phyloP scores from a whole-genome alignment of 2,113 vertebrate genomes.

The Phylloscopus trochiloides region DNA sequence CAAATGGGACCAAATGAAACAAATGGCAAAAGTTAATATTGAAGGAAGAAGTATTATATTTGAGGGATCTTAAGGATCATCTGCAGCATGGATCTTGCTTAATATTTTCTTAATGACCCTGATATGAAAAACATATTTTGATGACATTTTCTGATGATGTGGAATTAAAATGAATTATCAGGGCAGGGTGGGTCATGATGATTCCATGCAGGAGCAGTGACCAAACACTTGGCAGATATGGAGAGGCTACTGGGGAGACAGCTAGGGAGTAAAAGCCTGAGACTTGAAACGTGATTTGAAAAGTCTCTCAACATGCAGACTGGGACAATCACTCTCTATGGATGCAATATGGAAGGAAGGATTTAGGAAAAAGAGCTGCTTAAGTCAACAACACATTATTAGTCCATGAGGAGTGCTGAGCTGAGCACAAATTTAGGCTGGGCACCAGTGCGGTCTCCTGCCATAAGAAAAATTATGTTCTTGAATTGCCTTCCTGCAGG shows the following conservation, averaged over 20 bases:
- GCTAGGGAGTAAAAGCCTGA: not conserved
- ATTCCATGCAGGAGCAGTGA: not conserved
- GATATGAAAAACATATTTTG: not conserved
- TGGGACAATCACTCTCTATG: not conserved
- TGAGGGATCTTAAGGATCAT: not conserved
- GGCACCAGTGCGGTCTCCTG: not conserved
- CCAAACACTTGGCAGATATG: fast-evolving
- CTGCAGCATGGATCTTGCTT: not conserved
- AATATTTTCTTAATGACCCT: not conserved
- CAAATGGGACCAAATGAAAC: not conserved
- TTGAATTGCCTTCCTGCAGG: not conserved
- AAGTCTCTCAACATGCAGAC: not conserved
- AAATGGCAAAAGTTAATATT: not conserved
- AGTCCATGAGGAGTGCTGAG: not conserved
- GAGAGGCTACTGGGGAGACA: not conserved
- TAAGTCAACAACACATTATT: not conserved
- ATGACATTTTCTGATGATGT: not conserved
- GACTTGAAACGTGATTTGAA: not conserved
- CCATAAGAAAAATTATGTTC: not conserved
- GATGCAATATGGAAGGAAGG: not conserved
- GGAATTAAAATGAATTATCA: not conserved
- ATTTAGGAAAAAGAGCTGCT: not conserved
- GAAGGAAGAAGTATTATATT: not conserved
- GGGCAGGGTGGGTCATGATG: not conserved
- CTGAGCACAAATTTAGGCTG: not conserved